phyloP scores from a whole-genome alignment of 2,113 vertebrate genomes.

The Thalassarche chlororhynchos region DNA sequence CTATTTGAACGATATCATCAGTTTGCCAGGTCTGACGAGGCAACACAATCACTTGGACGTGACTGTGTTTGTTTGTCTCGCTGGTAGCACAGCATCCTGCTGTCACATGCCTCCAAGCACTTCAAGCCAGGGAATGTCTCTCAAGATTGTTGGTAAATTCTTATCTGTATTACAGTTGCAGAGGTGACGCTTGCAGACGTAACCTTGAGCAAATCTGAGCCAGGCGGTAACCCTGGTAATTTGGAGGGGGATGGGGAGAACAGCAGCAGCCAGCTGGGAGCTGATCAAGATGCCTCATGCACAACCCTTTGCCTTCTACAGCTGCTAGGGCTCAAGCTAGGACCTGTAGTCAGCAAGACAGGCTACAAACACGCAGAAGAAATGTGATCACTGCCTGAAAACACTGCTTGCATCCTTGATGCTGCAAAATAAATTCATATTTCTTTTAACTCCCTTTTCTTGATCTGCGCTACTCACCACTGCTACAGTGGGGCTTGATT shows the following conservation, averaged over 20 bases:
- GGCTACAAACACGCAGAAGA: neutral
- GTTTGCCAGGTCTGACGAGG: neutral
- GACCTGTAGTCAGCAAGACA: neutral
- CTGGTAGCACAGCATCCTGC: conserved; percentile 6
- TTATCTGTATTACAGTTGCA: conserved; percentile 57
- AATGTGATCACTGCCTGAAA: neutral
- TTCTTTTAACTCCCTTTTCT: neutral
- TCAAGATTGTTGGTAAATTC: conserved; percentile 41
- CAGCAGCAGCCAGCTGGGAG: conserved; percentile 62
- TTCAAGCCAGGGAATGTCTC: conserved; percentile 46
- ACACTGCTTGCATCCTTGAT: neutral
- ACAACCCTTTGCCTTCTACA: conserved; percentile 14
- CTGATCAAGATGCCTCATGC: conserved; percentile 41
- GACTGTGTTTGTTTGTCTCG: neutral
- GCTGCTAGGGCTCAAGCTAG: conserved; percentile 38
- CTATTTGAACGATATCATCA: neutral
- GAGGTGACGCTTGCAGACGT: conserved; percentile 45
- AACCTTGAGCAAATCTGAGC: conserved; percentile 35
- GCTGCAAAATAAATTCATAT: neutral
- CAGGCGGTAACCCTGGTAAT: conserved; percentile 45
- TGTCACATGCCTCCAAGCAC: conserved; percentile 11
- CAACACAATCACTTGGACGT: neutral
- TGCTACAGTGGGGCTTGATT: neutral
- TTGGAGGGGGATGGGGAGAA: conserved; percentile 34
- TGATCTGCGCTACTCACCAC: neutral